These are phyloP conservation scores for Spea hammondii DNA, from an alignment of 2,797 vertebrate genomes.

Conservation along the genomic window DNA sequence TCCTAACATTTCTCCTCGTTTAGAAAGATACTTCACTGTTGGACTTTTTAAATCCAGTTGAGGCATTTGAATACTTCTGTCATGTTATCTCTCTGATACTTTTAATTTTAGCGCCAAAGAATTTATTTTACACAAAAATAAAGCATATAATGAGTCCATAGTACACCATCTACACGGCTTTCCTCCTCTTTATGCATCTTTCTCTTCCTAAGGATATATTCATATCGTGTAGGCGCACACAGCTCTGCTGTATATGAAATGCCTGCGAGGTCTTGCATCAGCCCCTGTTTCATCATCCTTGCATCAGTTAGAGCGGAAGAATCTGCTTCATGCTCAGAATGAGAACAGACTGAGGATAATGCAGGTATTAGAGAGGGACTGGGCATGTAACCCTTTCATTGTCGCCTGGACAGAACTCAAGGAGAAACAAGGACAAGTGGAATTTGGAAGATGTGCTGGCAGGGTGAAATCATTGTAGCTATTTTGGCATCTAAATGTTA, in stretches of 20 bases:
- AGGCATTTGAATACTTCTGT: too few species aligned
- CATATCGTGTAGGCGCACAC: not conserved
- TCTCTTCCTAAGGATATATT: too few species aligned
- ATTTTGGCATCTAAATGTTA: not conserved
- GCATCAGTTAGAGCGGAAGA: slow-evolving; percentile 36
- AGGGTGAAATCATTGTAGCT: not conserved
- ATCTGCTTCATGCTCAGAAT: slow-evolving; percentile 25
- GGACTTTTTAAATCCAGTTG: too few species aligned
- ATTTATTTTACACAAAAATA: too few species aligned
- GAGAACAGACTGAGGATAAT: slow-evolving; percentile 36
- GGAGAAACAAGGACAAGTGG: not conserved
- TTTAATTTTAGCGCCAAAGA: too few species aligned
- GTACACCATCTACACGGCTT: too few species aligned
- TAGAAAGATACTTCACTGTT: too few species aligned
- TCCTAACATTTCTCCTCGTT: too few species aligned
- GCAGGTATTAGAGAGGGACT: slow-evolving; percentile 35
- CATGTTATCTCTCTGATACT: too few species aligned
- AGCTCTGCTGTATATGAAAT: slow-evolving; percentile 6
- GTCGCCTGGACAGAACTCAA: not conserved
- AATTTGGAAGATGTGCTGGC: not conserved
- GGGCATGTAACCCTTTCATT: slow-evolving; percentile 21
- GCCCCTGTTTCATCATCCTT: slow-evolving; percentile 46
- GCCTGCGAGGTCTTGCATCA: slow-evolving; percentile 38
- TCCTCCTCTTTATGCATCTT: too few species aligned
- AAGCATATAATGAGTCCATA: too few species aligned